A percentile compares a stretch with the other conserved stretches of the same genome.
Evolutionary conservation across 2,888 invertebrate species (phyloP).

Genomic region (Eledone cirrhosa): DNA sequence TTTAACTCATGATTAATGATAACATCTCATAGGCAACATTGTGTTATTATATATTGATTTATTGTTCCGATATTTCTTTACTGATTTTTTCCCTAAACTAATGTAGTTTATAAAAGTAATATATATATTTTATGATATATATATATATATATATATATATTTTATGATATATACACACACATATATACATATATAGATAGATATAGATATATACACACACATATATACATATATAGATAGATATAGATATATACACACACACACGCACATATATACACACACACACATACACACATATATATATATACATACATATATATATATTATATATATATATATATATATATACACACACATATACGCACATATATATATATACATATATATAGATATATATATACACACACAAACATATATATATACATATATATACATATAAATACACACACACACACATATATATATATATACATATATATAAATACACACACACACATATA

Average conservation of each 20-base stretch:
- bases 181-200: background rate
- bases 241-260: background rate
- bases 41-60: too few relatives aligned
- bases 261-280: background rate
- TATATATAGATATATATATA: background rate
- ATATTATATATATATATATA: conserved; percentile 6
- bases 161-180: too few relatives aligned
- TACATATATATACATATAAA: background rate
- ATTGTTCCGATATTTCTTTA: too few relatives aligned
- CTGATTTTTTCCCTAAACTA: too few relatives aligned
- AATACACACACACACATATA: background rate
- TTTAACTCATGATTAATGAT: too few relatives aligned
- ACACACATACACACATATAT: background rate
- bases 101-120: background rate
- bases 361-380: background rate
- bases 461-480: conserved; percentile 2
- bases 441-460: background rate
- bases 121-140: too few relatives aligned
- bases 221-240: background rate
- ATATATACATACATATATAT: background rate
- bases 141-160: too few relatives aligned
- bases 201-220: background rate
- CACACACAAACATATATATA: background rate
- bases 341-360: background rate
- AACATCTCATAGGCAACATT: too few relatives aligned